Evolutionary conservation across 2,888 invertebrate species (phyloP).

Genomic region (Trissolcus brochymenae): DNA sequence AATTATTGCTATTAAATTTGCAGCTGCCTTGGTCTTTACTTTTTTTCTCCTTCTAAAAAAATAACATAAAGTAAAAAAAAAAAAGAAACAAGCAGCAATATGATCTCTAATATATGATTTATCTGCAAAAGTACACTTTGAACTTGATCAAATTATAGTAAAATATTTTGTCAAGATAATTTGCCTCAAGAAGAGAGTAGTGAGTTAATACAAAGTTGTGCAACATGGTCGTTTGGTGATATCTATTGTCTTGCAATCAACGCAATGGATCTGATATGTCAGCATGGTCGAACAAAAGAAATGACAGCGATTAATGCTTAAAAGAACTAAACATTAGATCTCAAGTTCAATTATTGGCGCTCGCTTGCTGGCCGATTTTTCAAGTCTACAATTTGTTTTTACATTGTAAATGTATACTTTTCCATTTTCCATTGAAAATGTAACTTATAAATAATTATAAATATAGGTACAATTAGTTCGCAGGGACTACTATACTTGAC

Average conservation of each 20-base stretch:
- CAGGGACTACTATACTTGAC: neutral
- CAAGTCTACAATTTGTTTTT: constrained; percentile 38
- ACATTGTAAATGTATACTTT: constrained; percentile 47
- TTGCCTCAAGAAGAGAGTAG: too few species aligned
- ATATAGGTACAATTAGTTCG: constrained; percentile 22
- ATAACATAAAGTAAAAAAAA: too few species aligned
- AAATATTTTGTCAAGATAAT: too few species aligned
- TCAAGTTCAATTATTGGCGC: neutral
- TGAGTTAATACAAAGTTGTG: too few species aligned
- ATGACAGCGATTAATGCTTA: constrained; percentile 19
- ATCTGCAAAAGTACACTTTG: too few species aligned
- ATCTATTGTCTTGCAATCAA: constrained; percentile 1
- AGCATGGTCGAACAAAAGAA: constrained; percentile 16
- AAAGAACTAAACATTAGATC: constrained; percentile 34
- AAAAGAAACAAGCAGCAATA: too few species aligned
- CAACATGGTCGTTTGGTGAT: neutral
- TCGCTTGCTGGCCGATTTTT: constrained; percentile 27
- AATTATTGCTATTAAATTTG: too few species aligned
- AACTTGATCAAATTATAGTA: too few species aligned
- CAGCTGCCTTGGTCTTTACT: too few species aligned
- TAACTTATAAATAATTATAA: constrained; percentile 44
- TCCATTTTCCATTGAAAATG: constrained; percentile 43
- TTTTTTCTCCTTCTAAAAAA: too few species aligned
- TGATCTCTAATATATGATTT: too few species aligned
- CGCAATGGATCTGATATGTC: constrained; percentile 20